A percentile compares a stretch with the other conserved stretches of the same genome.
These are phyloP conservation scores for Ichneumoninae sp. DNA, from an alignment of 2,888 invertebrate species.

Conservation along the genomic window DNA sequence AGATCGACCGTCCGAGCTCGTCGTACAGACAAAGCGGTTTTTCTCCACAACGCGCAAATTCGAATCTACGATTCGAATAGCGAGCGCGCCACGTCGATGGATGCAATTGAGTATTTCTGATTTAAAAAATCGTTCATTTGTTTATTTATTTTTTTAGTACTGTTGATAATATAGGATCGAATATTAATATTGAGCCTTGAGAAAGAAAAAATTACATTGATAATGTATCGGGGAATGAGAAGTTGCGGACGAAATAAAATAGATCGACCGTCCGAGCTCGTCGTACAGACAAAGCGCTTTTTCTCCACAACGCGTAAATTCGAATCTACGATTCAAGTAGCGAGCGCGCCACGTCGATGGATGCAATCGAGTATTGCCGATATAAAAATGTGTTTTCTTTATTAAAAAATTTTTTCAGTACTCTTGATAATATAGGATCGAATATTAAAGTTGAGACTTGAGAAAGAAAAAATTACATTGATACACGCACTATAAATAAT, in stretches of 20 bases:
- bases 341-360: no score
- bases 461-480: background rate
- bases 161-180: background rate
- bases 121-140: background rate
- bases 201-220: background rate
- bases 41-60: constrained; percentile 1
- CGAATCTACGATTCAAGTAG: no score
- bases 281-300: no score
- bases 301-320: no score
- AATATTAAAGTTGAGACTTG: background rate
- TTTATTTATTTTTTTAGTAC: background rate
- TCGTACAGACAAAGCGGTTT: constrained; percentile 14
- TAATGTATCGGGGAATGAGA: no score
- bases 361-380: no score
- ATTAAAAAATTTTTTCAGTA: no score
- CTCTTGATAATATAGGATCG: background rate
- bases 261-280: no score
- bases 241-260: no score
- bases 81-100: background rate
- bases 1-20: constrained; percentile 24
- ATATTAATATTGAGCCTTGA: background rate
- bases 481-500: background rate
- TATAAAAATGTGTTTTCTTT: no score
- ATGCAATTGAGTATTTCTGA: background rate
- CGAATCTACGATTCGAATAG: constrained; percentile 1